Evolutionary conservation across 2,797 vertebrate species (phyloP), one percentile per base, ranked within the genome.

Genomic region (Tamandua tetradactyla): DNA sequence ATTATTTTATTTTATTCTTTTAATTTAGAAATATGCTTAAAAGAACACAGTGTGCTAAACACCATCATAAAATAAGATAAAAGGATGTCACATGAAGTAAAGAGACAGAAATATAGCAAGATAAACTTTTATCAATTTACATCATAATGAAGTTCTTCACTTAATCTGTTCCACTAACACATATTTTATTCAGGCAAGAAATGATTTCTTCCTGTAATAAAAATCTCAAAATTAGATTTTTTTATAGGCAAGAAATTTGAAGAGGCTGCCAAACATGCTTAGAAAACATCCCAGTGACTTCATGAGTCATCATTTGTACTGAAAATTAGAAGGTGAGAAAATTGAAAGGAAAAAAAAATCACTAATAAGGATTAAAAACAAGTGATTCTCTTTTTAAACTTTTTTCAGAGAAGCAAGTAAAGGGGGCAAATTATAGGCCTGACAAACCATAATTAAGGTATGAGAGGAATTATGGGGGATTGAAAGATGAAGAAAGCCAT

Each of bases 241-340:
- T 97, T 92, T 92, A 95, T 89, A 89, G 86, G 62, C 75, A 93
- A 95, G 79, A 96, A 96, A 96, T 95, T 87, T 89, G 61, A 96
- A 74, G 37, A 96, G 35, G 27, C 87, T 96, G 96, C 86, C 96
- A 97, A 94, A 93, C 2, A 5, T 69, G 83, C 93, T 95, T 55
- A 97, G 92, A 95, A 96, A 97, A 47, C 96, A 97, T 95, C 95
- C 93, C 89, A 69, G 78, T 71, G 91, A 97, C 87, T 96, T 96
- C 94, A 93, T 93, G 96, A 95, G 94, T 96, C 96, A 96, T 94
- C 90, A 95, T 95, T 96, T 96, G 90, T 96, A 97, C 96, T 94
- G 92, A 97, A 96, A 97, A 97, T 96, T 96, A 96, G 93, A 96
- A 96, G 91, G 96, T 95, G 95, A 93, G 92, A 94, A 96, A 96